phyloP scores from a whole-genome alignment of 1,140 invertebrate species.

The Metaphire vulgaris region DNA sequence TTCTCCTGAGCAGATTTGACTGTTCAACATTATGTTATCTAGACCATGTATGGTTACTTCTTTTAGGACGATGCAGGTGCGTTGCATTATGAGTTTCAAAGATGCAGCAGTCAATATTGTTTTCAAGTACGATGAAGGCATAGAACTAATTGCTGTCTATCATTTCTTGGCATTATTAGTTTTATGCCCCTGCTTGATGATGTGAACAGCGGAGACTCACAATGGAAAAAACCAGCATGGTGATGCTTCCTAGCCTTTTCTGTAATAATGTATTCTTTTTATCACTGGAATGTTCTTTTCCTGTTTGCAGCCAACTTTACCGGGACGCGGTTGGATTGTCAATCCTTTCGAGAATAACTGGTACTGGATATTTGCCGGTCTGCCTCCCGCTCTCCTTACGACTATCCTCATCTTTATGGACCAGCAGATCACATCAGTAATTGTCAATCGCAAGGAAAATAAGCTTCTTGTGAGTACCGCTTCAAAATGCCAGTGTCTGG shows the following conservation, averaged over 20 bases:
- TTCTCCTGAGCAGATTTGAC: no score
- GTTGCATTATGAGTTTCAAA: no score
- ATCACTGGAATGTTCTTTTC: not conserved
- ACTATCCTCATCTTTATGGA: constrained; percentile 98
- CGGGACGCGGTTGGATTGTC: constrained; percentile 80
- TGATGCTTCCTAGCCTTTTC: no score
- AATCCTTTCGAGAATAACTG: constrained; percentile 80
- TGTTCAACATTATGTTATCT: no score
- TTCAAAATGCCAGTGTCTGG: not conserved
- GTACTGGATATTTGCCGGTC: constrained; percentile 71
- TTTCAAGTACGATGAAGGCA: not conserved
- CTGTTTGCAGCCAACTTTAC: constrained; percentile 62
- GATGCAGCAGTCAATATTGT: no score
- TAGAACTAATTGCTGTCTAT: not conserved
- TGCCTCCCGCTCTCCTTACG: constrained; percentile 79
- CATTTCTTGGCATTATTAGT: no score
- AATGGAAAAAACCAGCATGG: not conserved
- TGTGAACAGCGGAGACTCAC: no score
- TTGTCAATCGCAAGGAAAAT: constrained; percentile 93
- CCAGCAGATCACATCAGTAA: constrained; percentile 96
- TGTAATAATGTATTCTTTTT: no score
- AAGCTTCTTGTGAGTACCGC: constrained; percentile 68
- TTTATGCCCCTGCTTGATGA: no score
- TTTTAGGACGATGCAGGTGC: no score
- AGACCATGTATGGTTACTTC: no score